A percentile compares a stretch with the other conserved stretches of the same genome.
Conservation (phyloP, 2,797 vertebrate species). For the Scolopax bukidnonensis region DNA sequence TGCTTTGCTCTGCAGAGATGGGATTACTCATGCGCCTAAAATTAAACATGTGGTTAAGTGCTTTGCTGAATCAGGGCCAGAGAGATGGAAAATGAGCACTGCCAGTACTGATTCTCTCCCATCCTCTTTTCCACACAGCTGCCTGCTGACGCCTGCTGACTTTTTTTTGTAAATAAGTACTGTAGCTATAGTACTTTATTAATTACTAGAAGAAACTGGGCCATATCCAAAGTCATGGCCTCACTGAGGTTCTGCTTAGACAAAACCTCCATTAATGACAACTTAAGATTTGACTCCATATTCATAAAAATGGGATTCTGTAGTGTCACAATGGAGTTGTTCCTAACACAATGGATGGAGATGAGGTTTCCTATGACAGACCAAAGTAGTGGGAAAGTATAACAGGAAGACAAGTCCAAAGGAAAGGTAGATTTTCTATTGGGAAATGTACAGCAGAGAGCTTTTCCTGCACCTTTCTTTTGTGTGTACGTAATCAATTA, state of each 20-base stretch:
- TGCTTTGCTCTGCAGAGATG: constrained; percentile 38
- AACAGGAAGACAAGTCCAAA: background rate
- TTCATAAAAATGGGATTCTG: background rate
- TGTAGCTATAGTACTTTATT: constrained; percentile 44
- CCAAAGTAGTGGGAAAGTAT: background rate
- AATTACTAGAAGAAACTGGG: constrained; percentile 46
- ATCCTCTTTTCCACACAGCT: constrained; percentile 58
- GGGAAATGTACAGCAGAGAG: background rate
- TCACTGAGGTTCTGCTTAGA: background rate
- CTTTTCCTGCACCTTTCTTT: background rate
- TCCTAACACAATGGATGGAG: background rate
- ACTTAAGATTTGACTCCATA: background rate
- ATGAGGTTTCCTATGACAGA: background rate
- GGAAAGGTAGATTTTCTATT: background rate
- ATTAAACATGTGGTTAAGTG: constrained; percentile 72
- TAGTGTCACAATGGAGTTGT: background rate
- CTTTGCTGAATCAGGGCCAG: constrained; percentile 69
- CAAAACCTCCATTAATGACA: background rate
- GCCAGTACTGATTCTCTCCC: constrained; percentile 51
- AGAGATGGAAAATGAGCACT: constrained; percentile 63
- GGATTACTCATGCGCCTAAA: constrained; percentile 68
- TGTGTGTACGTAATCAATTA: background rate
- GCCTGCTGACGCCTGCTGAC: constrained; percentile 64
- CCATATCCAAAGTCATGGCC: background rate
- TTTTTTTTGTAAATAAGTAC: constrained; percentile 61